Evolutionary conservation across 2,888 invertebrate genomes (phyloP), one percentile per base, ranked within the genome.

Genomic region (Caenorhabditis wallacei): DNA sequence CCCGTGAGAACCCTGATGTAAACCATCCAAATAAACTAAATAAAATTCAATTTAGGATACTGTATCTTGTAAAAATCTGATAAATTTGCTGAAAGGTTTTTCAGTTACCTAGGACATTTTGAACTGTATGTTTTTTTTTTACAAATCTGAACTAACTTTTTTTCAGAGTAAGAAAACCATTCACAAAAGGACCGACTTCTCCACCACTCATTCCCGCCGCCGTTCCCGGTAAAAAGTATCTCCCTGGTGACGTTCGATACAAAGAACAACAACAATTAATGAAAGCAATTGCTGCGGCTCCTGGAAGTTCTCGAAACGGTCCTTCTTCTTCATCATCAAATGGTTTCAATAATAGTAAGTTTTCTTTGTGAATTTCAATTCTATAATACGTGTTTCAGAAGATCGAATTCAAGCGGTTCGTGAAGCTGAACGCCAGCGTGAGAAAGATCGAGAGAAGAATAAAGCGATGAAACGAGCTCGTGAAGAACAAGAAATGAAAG

Each of bases 181-280:
- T 69, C 30, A 59, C 57, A 68, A 80, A 85, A 53, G 83, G 66
- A n/a, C 83, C 85, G 0, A 83, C 85, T 4, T 81, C 85, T 30
- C 85, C 85, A 18, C 85, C 85, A 37, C 35, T 80, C 7, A 85
- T 85, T 53, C 85, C 85, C 18, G 68, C 69, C 5, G 76, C 82
- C n/a, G 71, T 85, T 11, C 80, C 81, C 24, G 80, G 81, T 16
- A 85, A 84, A 43, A 54, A 66, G 59, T 84, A 88, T 75, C 74
- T 89, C 30, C 89, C 89, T 5, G 88, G 88, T 20, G 89, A 89
- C 64, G 81, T 88, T 5, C 76, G 89, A n/a, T 89, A 88, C 84
- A 83, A 88, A 56, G 72, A 81, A 46, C 43, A 51, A 43, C 61
- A 63, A 54, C n/a, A 51, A 13, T 26, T 69, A 8, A 56, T 63